A percentile compares a stretch with the other conserved stretches of the same genome.
Conservation (phyloP, 2,888 invertebrate genomes). For the Tetrapedia diversipes region DNA sequence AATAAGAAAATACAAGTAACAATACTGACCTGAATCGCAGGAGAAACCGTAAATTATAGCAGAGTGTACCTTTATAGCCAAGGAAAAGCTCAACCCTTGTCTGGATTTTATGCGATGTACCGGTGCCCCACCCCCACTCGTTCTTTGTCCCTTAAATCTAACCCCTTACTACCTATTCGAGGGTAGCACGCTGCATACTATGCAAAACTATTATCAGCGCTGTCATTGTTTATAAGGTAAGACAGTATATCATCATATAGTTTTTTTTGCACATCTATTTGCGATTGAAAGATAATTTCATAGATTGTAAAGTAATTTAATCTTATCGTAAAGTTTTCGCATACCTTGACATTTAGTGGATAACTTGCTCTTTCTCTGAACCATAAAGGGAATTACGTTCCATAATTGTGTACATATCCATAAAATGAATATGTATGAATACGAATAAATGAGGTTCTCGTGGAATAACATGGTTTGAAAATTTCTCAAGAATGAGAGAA, state of each 20-base stretch:
- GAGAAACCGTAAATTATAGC: conserved; percentile 5
- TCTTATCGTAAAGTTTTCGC: background rate
- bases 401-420: background rate
- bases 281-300: conserved; percentile 8
- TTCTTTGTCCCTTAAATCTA: conserved; percentile 48
- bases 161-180: conserved; percentile 41
- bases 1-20: background rate
- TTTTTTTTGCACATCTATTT: conserved; percentile 5
- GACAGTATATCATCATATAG: conserved; percentile 8
- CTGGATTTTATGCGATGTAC: conserved; percentile 60
- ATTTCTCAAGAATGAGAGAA: conserved; percentile 14
- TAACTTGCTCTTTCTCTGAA: background rate
- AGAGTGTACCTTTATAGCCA: conserved; percentile 13
- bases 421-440: background rate
- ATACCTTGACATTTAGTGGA: background rate
- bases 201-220: conserved; percentile 57
- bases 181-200: conserved; percentile 55
- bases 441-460: background rate
- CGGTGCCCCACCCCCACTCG: conserved; percentile 70
- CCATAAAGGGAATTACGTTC: background rate
- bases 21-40: conserved; percentile 25
- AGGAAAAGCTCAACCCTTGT: conserved; percentile 58
- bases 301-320: background rate
- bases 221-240: conserved; percentile 62
- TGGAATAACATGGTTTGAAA: background rate